Conservation (phyloP, 2,888 invertebrate species). For the Nasonia oneida region DNA sequence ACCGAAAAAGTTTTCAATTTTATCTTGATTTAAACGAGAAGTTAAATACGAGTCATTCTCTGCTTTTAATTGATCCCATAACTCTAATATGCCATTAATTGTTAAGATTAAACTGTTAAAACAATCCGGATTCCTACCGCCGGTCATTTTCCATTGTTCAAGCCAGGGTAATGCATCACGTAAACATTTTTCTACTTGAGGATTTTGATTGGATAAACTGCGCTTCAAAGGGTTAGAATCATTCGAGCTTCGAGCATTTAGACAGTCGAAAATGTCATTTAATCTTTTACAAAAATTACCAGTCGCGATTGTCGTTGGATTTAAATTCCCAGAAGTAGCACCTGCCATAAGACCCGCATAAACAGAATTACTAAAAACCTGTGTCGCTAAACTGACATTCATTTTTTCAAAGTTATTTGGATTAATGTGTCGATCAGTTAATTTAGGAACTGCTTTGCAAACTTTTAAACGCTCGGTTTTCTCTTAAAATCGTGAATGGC, state of each 20-base stretch:
- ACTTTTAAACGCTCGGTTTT: slow-evolving; percentile 57
- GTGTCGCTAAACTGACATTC: too few species aligned
- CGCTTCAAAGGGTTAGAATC: neutral
- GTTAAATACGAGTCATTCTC: neutral
- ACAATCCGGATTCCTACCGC: neutral
- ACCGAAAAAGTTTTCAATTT: slow-evolving; percentile 9
- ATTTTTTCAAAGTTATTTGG: too few species aligned
- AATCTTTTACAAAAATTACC: too few species aligned
- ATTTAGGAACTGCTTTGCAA: slow-evolving; percentile 65
- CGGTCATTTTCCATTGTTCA: neutral
- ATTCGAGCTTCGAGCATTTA: too few species aligned
- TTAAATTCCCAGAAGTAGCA: too few species aligned
- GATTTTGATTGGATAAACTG: neutral
- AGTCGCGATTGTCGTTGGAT: too few species aligned
- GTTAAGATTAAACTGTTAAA: neutral
- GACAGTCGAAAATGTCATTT: too few species aligned
- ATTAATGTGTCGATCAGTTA: slow-evolving; percentile 57
- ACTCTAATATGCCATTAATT: neutral
- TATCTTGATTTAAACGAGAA: slow-evolving; percentile 8
- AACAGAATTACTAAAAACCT: too few species aligned
- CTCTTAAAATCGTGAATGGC: slow-evolving; percentile 53
- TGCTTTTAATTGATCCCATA: neutral
- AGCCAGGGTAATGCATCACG: too few species aligned
- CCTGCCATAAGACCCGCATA: too few species aligned
- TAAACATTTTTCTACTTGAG: neutral